Base-by-base conservation (phyloP, 2,797 vertebrate genomes). In the Bovichtus diacanthus region DNA sequence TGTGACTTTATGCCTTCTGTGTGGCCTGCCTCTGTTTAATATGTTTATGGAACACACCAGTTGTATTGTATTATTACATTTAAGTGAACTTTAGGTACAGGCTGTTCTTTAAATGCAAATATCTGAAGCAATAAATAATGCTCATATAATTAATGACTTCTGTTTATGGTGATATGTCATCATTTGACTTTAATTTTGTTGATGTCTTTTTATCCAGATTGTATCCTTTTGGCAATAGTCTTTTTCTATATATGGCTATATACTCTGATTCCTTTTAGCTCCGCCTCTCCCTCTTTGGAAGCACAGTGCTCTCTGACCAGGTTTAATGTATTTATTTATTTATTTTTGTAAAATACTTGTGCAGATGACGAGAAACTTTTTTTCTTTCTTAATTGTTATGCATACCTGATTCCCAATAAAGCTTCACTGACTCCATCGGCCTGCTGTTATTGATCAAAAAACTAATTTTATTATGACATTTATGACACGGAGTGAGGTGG, bases 41-140 rank as follows among this genome's bases (percentile, higher is more conserved):
- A 70, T 5, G 36, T 70, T 82, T 41, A 64, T 70, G 58, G 70
- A 77, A 69, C 69, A 59, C 81, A 72, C 63, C 74, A 51, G 51
- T 72, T 81, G 76, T 82, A 79, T 85, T 63, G 53, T 56, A 70
- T 82, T 68, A 73, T 70, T 69, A 82, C 47, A 84, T 85, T 89
- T 73, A 81, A 84, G 85, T 87, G 72, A 84, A 80, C 80, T 86
- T 83, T 78, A 84, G 89, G 86, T 94, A 83, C 76, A 84, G 50
- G 83, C 83, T 89, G 87, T 92, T 88, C 89, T 92, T 92, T 90
- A 90, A 88, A 90, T 92, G 89, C 91, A 92, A 93, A 87, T 90
- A 91, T 92, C 89, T 90, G 74, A 95, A 95, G 94, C 95, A 95
- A 95, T 96, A 96, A 95, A 93, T 86, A 87, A 91, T 84, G 89